Evolutionary conservation across 2,797 vertebrate species (phyloP), one percentile per base, ranked within the genome.

Genomic region (Amblyopsis hoosieri): DNA sequence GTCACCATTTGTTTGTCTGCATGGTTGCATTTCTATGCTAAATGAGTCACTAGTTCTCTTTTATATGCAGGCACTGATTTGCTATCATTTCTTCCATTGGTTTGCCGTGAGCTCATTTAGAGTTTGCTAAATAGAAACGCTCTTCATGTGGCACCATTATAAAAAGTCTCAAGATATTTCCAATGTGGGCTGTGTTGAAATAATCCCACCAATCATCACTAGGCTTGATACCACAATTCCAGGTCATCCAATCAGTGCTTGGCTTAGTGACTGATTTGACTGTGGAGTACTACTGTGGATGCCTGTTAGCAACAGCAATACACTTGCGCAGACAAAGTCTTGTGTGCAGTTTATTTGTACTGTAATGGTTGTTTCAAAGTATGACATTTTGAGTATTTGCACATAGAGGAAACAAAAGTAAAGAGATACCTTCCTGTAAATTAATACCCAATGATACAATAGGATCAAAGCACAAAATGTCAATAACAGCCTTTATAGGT

Each of bases 101-200:
- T 19, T 68, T 42, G 46, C 53, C 0, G 52, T 82, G 65, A 74
- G 56, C 67, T 76, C 71, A 72, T 54, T 31, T 56, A 23, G 31
- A 54, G 15, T 67, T 63, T 57, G 59, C 49, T 57, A 63, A 63
- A 69, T 51, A 64, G 15, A 70, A 51, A 66, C 54, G 55, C 54
- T 73, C 60, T 64, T 54, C 46, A 57, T 55, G 37, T 14, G 15
- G 19, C 12, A 48, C 29, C 11, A n/a, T 57, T 57, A 66, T 74
- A 77, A 80, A 74, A 76, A 70, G 45, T 17, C 29, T 56, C 55
- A 42, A 60, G 62, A 69, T 80, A 60, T 78, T 83, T 81, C 76
- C 78, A 68, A 14, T 45, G 47, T 64, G 58, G 48, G 45, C 68
- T 60, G 73, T 76, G 62, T 73, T 78, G 66, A 67, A 75, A 74